Evolutionary conservation across 1,140 invertebrate genomes (phyloP).

Genomic region (Orius insidiosus): DNA sequence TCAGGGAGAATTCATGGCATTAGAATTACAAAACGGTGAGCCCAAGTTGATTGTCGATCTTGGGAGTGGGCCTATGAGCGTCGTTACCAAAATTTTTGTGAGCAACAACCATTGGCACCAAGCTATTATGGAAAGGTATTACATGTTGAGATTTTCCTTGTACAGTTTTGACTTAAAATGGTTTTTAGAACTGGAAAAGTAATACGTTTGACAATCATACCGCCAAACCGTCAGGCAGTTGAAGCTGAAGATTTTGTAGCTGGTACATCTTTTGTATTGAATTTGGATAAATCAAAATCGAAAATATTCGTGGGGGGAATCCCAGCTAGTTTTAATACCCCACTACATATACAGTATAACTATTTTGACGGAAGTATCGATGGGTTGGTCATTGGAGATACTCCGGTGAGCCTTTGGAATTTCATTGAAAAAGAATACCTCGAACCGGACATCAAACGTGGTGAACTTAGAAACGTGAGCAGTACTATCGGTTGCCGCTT

Average conservation of each 20-base stretch:
- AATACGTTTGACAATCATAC: slow-evolving; percentile 58
- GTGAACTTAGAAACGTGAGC: slow-evolving; percentile 41
- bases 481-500: slow-evolving; percentile 60
- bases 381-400: slow-evolving; percentile 73
- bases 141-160: not conserved
- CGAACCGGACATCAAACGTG: slow-evolving; percentile 33
- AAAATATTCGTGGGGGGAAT: slow-evolving; percentile 84
- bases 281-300: slow-evolving; percentile 66
- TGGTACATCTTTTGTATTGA: slow-evolving; percentile 61
- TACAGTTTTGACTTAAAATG: too few species aligned
- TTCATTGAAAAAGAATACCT: slow-evolving; percentile 66
- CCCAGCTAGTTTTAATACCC: slow-evolving; percentile 48
- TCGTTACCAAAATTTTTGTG: slow-evolving; percentile 56
- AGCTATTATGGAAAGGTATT: slow-evolving; percentile 67
- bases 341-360: slow-evolving; percentile 43
- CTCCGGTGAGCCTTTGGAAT: slow-evolving; percentile 87
- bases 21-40: slow-evolving; percentile 77
- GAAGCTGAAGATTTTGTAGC: slow-evolving; percentile 42
- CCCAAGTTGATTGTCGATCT: slow-evolving; percentile 74
- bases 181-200: slow-evolving; percentile 72
- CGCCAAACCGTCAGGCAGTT: slow-evolving; percentile 32
- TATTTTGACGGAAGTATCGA: slow-evolving; percentile 82
- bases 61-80: slow-evolving; percentile 61
- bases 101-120: slow-evolving; percentile 83
- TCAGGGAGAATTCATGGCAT: slow-evolving; percentile 79